phyloP scores from a whole-genome alignment of 2,797 vertebrate species.

The Schizopygopsis pylzovi region DNA sequence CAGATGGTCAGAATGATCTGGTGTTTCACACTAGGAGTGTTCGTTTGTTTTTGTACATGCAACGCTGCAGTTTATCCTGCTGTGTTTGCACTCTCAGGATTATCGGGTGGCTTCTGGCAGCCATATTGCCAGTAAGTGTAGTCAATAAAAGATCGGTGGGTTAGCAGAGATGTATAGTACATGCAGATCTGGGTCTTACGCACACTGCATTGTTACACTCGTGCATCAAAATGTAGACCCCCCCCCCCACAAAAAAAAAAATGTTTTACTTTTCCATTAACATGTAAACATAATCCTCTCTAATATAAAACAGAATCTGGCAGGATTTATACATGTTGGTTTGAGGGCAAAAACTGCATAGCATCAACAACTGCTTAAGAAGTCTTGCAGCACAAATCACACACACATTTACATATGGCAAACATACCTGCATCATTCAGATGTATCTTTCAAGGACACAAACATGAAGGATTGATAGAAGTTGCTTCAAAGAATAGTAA shows the following conservation, averaged over 20 bases:
- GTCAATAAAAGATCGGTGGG: conserved; percentile 6
- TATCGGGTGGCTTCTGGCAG: conserved; percentile 38
- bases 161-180: not conserved
- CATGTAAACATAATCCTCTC: not conserved
- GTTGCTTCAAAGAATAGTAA: not conserved
- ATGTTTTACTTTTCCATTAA: not conserved
- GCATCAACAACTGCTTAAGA: conserved; percentile 1
- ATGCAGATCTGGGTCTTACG: not conserved
- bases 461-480: not conserved
- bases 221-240: not conserved
- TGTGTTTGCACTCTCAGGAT: conserved; percentile 44
- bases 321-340: not conserved
- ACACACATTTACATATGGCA: not conserved
- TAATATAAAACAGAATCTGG: not conserved
- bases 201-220: not conserved
- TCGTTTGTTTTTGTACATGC: conserved; percentile 31
- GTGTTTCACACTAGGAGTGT: conserved; percentile 24
- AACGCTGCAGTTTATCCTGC: conserved; percentile 23
- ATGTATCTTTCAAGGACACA: not conserved
- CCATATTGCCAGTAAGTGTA: not conserved
- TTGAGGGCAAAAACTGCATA: not conserved
- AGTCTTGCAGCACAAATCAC: not conserved
- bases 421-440: not conserved
- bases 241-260: no score
- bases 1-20: not conserved